Evolutionary conservation across 2,888 invertebrate species (phyloP).

Genomic region (Drosophila affinis): DNA sequence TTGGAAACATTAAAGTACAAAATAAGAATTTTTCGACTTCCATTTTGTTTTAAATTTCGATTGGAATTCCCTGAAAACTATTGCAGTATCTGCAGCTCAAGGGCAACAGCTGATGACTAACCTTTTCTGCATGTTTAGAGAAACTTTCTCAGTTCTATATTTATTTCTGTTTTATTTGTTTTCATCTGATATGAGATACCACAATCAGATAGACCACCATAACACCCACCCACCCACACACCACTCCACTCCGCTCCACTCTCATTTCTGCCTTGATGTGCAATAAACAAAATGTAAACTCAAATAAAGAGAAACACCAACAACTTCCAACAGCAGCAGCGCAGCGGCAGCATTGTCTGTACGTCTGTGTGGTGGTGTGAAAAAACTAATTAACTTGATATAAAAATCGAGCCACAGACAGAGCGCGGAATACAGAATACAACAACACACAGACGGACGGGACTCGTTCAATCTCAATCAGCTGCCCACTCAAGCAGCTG

Average conservation of each 20-base stretch:
- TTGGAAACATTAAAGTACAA: too few species aligned
- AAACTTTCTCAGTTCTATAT: not conserved
- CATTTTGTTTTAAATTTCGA: too few species aligned
- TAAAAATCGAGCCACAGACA: constrained; percentile 32
- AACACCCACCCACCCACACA: constrained; percentile 13
- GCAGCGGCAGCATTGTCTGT: not conserved
- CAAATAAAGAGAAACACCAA: constrained; percentile 12
- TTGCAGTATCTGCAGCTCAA: not conserved
- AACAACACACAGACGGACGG: not conserved
- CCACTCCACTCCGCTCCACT: not conserved
- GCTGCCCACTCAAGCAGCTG: constrained; percentile 55
- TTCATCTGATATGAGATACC: not conserved
- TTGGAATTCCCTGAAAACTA: too few species aligned
- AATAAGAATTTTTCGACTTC: too few species aligned
- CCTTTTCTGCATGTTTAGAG: not conserved
- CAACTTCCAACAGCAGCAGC: constrained; percentile 11
- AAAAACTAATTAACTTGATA: constrained; percentile 62
- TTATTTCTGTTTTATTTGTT: not conserved
- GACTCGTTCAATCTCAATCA: constrained; percentile 29
- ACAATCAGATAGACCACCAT: not conserved
- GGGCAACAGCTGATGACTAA: not conserved
- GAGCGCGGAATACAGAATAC: constrained; percentile 2
- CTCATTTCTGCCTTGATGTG: constrained; percentile 34
- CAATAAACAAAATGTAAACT: constrained; percentile 35
- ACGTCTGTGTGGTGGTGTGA: constrained; percentile 9